phyloP scores from a whole-genome alignment of 53 echinoderm and acorn worm species.

The Patiria pectinifera region DNA sequence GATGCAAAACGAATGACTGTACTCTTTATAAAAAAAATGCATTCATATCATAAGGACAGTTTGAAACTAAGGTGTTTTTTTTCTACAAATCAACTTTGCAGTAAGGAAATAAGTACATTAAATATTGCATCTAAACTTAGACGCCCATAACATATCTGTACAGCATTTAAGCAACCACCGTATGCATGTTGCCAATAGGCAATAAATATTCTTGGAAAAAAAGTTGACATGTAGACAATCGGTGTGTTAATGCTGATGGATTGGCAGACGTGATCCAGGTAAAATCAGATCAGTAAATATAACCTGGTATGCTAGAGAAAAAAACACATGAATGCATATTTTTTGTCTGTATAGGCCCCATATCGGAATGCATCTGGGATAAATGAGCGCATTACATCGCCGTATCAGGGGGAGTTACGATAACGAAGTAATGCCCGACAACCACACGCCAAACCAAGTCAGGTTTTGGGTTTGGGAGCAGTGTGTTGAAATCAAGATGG shows the following conservation, averaged over 20 bases:
- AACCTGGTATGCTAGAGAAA: background rate
- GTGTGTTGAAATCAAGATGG: too few relatives aligned
- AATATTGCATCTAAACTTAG: too few relatives aligned
- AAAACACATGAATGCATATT: background rate
- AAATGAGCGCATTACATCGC: constrained; percentile 13
- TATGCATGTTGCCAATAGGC: background rate
- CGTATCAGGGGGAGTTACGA: background rate
- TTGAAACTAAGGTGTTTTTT: too few relatives aligned
- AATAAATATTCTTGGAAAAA: background rate
- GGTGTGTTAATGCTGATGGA: background rate
- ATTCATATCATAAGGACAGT: too few relatives aligned
- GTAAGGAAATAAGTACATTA: too few relatives aligned
- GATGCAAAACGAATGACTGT: too few relatives aligned
- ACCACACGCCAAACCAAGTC: too few relatives aligned
- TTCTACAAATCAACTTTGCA: too few relatives aligned
- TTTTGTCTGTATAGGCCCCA: background rate
- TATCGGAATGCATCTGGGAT: constrained; percentile 2
- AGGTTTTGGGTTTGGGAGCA: too few relatives aligned
- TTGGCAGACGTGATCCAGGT: background rate
- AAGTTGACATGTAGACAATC: background rate
- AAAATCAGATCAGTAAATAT: background rate
- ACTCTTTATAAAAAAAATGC: too few relatives aligned
- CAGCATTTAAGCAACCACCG: background rate
- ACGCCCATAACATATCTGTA: background rate
- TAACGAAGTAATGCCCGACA: background rate